Base-by-base conservation (phyloP, 2,888 invertebrate species). In the Loripinus fragilis region DNA sequence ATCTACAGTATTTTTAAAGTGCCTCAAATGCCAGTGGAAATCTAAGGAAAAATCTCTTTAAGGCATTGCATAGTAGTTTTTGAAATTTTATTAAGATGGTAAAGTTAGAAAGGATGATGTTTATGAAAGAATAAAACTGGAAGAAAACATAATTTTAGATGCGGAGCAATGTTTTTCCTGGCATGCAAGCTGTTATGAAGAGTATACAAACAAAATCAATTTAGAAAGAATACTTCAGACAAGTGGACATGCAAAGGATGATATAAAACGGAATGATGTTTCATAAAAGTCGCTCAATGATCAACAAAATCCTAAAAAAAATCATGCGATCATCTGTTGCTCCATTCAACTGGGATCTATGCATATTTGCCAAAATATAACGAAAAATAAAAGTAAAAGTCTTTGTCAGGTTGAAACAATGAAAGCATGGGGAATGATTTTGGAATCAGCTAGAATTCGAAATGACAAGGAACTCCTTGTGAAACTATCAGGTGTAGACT, bases 381-480 rank as follows among this genome's bases (percentile, higher is more conserved):
- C 50, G n/a, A 50, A 50, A 50, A 12, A 7, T 20, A 50, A 20
- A 50, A 50, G 50, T 50, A 50, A 50, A 50, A 50, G 15, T 50
- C 50, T 50, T 23, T 50, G n/a, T n/a, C 50, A 50, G 50, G 50
- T 50, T 50, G 50, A 50, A 50, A 50, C 50, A 50, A 50, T 50
- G 50, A 20, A 50, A 50, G 50, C 50, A 15, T 50, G 50, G n/a
- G n/a, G n/a, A 50, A 23, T 20, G 23, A 50, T 50, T 50, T 20
- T 50, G 50, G 50, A 50, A 50, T 50, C 50, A n/a, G 50, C 50
- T 12, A 50, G 50, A 23, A 50, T 50, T 50, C 17, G 50, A 50
- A 50, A 50, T 50, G 50, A 50, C 50, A 50, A 15, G n/a, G 50
- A 50, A 50, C 20, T 50, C 23, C 50, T 50, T 50, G 50, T 50